Evolutionary conservation across 2,113 vertebrate genomes (phyloP).

Genomic region (Coryphaenoides rupestris): DNA sequence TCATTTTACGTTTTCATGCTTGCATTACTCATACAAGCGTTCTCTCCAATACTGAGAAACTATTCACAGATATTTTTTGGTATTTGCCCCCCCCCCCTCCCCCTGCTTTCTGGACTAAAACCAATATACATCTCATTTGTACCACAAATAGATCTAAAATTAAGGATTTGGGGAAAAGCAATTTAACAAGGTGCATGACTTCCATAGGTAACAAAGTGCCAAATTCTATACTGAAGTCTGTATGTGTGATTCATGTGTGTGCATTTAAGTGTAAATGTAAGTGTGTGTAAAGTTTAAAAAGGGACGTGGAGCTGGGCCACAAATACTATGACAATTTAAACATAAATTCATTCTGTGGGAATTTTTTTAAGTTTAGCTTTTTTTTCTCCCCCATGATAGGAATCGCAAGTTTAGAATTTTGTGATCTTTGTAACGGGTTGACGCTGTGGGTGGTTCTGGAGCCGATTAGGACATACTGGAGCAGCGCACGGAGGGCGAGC

Average conservation of each 20-base stretch:
- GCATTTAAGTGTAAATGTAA: slow-evolving; percentile 9
- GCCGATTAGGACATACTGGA: slow-evolving; percentile 95
- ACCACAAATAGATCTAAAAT: slow-evolving; percentile 73
- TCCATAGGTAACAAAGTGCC: slow-evolving; percentile 72
- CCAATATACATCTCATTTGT: slow-evolving; percentile 69
- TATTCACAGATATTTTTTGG: slow-evolving; percentile 69
- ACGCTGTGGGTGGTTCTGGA: slow-evolving; percentile 32
- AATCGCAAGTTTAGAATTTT: slow-evolving; percentile 55
- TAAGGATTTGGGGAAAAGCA: slow-evolving; percentile 67
- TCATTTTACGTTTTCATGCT: slow-evolving; percentile 51
- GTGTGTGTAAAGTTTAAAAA: slow-evolving; percentile 34
- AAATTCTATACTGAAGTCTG: slow-evolving; percentile 51
- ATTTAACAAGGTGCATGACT: slow-evolving; percentile 75
- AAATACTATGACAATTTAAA: slow-evolving; percentile 58
- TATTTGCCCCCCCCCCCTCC: slow-evolving; percentile 55
- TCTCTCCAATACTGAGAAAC: slow-evolving; percentile 66
- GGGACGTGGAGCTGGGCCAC: slow-evolving; percentile 57
- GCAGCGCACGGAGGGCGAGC: slow-evolving; percentile 94
- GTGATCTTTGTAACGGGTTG: slow-evolving; percentile 57
- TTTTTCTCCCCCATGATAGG: slow-evolving; percentile 41
- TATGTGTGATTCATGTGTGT: slow-evolving; percentile 5
- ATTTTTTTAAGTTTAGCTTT: slow-evolving; percentile 11
- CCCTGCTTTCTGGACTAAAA: slow-evolving; percentile 61
- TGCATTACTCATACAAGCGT: slow-evolving; percentile 57
- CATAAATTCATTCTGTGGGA: slow-evolving; percentile 51